These are phyloP conservation scores for Ceratoteleas bidentatus DNA, from an alignment of 1,140 invertebrate genomes.

Conservation along the genomic window DNA sequence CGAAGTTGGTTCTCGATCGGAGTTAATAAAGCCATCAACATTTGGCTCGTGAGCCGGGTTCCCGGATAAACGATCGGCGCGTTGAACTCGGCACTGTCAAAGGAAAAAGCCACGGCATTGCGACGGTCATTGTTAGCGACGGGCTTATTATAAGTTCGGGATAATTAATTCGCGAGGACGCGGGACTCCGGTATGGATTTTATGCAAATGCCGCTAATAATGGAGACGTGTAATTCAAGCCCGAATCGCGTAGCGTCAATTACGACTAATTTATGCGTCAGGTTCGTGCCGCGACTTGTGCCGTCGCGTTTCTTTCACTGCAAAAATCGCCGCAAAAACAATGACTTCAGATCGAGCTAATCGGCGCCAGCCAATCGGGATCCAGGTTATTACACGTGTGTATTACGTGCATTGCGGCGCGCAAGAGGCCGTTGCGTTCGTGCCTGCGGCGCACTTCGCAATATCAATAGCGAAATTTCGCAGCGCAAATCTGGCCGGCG, in stretches of 20 bases:
- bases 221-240: slow-evolving; percentile 11
- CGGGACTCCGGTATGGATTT: slow-evolving; percentile 3
- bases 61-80: background rate
- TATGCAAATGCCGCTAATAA: slow-evolving; percentile 17
- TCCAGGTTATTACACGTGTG: slow-evolving; percentile 1
- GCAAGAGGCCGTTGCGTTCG: background rate
- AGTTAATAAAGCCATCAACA: background rate
- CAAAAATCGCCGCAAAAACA: background rate
- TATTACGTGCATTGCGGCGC: background rate
- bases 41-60: background rate
- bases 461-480: slow-evolving; percentile 1
- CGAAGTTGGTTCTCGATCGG: no score
- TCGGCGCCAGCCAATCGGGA: slow-evolving; percentile 1
- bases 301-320: background rate
- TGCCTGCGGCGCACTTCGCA: background rate
- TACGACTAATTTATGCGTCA: slow-evolving; percentile 13
- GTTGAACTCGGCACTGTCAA: background rate
- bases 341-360: background rate
- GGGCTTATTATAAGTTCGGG: slow-evolving; percentile 1
- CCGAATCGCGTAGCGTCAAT: slow-evolving; percentile 8
- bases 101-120: background rate
- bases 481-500: background rate
- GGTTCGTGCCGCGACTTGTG: background rate
- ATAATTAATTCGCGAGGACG: slow-evolving; percentile 8
- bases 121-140: slow-evolving; percentile 1